These are phyloP conservation scores for Leuciscus waleckii DNA, from an alignment of 2,797 vertebrate genomes.

Conservation along the genomic window DNA sequence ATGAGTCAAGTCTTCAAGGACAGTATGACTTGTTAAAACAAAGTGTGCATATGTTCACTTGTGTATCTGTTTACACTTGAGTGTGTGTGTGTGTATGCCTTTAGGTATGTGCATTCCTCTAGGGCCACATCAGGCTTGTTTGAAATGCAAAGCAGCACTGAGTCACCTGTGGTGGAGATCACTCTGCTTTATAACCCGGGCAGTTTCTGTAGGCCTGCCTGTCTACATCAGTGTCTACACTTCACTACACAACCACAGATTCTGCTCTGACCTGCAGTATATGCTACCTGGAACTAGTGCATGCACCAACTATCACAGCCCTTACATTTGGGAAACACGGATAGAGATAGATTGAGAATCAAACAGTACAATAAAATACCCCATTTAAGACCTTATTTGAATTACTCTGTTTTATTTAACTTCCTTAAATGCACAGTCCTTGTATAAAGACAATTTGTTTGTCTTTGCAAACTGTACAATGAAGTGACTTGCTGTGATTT, in stretches of 20 bases:
- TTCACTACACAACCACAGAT: slow-evolving; percentile 19
- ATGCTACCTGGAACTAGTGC: slow-evolving; percentile 6
- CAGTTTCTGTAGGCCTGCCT: slow-evolving; percentile 33
- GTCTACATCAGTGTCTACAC: slow-evolving; percentile 41
- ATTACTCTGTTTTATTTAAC: not conserved
- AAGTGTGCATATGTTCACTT: slow-evolving; percentile 17
- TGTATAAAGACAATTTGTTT: not conserved
- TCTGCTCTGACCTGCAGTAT: not conserved
- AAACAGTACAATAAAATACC: not conserved
- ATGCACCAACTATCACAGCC: not conserved
- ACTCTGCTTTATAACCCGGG: slow-evolving; percentile 19
- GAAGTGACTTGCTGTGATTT: not conserved
- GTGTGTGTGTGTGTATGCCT: not conserved
- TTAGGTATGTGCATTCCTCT: slow-evolving; percentile 14
- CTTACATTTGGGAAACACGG: not conserved
- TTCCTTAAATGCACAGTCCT: not conserved
- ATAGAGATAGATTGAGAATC: not conserved
- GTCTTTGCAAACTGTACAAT: not conserved
- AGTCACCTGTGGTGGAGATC: slow-evolving; percentile 50
- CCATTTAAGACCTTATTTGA: not conserved
- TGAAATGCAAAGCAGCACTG: slow-evolving; percentile 59
- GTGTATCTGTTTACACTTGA: slow-evolving; percentile 12
- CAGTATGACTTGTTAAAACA: not conserved
- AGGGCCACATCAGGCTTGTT: slow-evolving; percentile 47
- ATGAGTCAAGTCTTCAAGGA: not conserved